Percentiles rank a stretch among this genome's conserved stretches.
Evolutionary conservation across 2,888 invertebrate genomes (phyloP).

Genomic region (Agrochola macilenta): DNA sequence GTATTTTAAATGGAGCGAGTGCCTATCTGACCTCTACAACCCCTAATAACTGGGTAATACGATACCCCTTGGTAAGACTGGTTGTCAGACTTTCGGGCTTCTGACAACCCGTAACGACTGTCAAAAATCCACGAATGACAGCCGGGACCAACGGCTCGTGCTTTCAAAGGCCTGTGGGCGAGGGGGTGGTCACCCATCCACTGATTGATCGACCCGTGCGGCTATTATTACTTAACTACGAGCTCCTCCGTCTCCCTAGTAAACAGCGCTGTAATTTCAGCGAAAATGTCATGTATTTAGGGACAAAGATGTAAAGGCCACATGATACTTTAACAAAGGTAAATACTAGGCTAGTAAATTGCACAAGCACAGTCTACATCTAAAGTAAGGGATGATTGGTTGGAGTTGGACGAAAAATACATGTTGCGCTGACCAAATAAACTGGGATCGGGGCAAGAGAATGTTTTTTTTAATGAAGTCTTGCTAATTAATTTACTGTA

Average conservation of each 20-base stretch:
- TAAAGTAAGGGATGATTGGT: not conserved
- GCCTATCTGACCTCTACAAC: no score
- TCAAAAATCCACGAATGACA: no score
- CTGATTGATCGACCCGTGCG: no score
- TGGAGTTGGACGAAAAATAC: not conserved
- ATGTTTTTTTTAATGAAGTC: not conserved
- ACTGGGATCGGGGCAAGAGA: not conserved
- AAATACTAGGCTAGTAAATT: not conserved
- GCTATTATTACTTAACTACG: no score
- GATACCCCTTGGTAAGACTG: no score
- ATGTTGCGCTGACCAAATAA: not conserved
- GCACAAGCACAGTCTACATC: not conserved
- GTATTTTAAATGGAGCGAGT: no score
- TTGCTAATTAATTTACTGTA: not conserved
- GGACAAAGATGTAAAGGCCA: constrained; percentile 26
- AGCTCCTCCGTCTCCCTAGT: not conserved
- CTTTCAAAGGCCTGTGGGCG: no score
- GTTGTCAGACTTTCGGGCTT: no score
- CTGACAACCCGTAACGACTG: no score
- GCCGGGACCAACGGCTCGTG: no score
- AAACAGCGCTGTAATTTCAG: constrained; percentile 41
- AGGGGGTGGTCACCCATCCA: no score
- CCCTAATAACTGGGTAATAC: no score
- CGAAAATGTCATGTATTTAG: constrained; percentile 39
- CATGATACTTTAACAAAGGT: not conserved